Base-by-base conservation (phyloP, 2,888 invertebrate species). In the Ganaspis brasiliensis region DNA sequence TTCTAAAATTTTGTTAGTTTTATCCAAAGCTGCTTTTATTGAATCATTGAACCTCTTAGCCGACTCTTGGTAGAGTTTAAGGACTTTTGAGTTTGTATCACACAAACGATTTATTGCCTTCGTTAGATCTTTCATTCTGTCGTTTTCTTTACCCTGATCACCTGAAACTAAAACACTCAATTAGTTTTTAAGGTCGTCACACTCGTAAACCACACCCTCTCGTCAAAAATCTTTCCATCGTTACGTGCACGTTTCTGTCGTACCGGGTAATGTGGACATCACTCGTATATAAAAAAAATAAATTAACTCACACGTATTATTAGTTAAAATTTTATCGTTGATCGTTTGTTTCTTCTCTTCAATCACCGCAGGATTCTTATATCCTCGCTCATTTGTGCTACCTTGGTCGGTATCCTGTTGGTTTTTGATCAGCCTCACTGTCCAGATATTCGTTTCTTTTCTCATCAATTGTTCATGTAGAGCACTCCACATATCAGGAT, bases 111-210 rank as follows among this genome's bases (percentile, higher is more conserved):
- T 16, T 8, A 49, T 49, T 4, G 16, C 49, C n/a, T n/a, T 49
- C 49, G n/a, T 49, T 5, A 49, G n/a, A 2, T 49, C 49, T n/a
- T n/a, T 49, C n/a, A 49, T 49, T 16, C 8, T 49, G 49, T 49
- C 49, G 3, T 49, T 2, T n/a, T 49, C 49, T 49, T 16, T 16
- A 16, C 16, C 49, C 49, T 49, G 49, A 16, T 19, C 6, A 16
- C 16, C 49, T 49, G 49, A 49, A 49, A 49, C 49, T 49, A 49
- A 49, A 49, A 49, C 49, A 49, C 49, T 19, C 49, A 49, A 49
- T 49, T 49, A 49, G 49, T 49, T 49, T n/a, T 49, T n/a, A n/a
- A 49, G n/a, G 49, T 8, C 49, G 16, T 16, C 6, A 4, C 16
- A 4, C 16, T 49, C 49, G 8, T 49, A 49, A n/a, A 49, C 19